Conservation (phyloP, 2,888 invertebrate genomes). For the Oscheius sp. region DNA sequence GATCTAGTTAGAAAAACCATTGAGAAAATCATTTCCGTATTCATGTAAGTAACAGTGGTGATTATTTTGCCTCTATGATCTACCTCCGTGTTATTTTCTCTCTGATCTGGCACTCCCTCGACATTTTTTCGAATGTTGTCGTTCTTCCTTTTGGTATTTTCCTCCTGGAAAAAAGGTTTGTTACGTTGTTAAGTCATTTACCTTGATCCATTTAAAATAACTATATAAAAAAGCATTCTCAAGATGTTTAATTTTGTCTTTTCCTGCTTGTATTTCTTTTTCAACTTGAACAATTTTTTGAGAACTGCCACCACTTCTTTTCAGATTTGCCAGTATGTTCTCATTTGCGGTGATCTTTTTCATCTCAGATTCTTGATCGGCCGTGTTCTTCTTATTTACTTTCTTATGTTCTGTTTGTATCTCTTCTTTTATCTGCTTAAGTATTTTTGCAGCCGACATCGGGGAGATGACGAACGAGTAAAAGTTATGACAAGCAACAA, state of each 20-base stretch:
- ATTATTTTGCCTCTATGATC: neutral
- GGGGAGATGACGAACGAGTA: slow-evolving; percentile 9
- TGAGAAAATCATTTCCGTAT: neutral
- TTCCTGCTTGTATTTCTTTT: neutral
- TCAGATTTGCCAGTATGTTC: neutral
- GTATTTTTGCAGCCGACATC: neutral
- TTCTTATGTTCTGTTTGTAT: neutral
- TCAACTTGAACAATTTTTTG: neutral
- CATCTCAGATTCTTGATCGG: neutral
- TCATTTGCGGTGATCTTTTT: neutral
- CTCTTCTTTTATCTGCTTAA: neutral
- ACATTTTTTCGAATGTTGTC: neutral
- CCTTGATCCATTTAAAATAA: neutral
- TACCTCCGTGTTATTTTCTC: neutral
- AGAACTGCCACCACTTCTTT: neutral
- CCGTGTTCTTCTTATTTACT: neutral
- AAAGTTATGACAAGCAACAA: slow-evolving; percentile 1
- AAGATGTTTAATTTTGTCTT: neutral
- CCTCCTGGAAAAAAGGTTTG: neutral
- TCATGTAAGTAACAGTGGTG: neutral
- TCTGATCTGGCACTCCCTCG: neutral
- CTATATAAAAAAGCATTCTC: neutral
- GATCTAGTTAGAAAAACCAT: neutral
- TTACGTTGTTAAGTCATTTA: neutral
- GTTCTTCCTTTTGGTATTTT: neutral